These are phyloP conservation scores for Echinops telfairi DNA, from an alignment of 2,113 vertebrate genomes.

Conservation along the genomic window DNA sequence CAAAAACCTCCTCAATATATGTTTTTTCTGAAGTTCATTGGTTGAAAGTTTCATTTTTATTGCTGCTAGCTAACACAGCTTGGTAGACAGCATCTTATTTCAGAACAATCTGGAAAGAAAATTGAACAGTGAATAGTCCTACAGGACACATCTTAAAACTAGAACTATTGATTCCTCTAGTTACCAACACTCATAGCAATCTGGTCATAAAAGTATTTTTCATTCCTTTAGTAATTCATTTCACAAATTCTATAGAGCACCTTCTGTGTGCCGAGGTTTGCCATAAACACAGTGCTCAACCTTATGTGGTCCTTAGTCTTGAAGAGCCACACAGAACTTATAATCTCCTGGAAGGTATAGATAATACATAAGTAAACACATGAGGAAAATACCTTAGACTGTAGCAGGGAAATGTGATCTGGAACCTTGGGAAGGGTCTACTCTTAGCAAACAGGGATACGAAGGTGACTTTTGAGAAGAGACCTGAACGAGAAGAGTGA, in stretches of 20 bases:
- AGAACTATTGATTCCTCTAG: constrained; percentile 16
- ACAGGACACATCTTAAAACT: constrained; percentile 16
- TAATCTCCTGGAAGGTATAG: constrained; percentile 19
- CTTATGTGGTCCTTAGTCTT: background rate
- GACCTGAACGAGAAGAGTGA: constrained; percentile 41
- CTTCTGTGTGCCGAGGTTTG: background rate
- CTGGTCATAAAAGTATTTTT: constrained; percentile 39
- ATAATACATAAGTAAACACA: constrained; percentile 21
- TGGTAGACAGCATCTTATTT: constrained; percentile 12
- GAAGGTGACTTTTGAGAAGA: constrained; percentile 50
- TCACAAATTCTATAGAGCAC: constrained; percentile 11
- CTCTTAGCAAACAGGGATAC: background rate
- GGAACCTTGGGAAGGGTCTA: constrained; percentile 10
- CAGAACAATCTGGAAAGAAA: constrained; percentile 33
- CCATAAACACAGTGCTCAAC: background rate
- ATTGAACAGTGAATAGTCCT: constrained; percentile 36
- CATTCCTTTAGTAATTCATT: constrained; percentile 43
- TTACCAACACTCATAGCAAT: constrained; percentile 34
- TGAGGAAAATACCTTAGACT: constrained; percentile 13
- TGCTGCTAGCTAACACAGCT: constrained; percentile 35
- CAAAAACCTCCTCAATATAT: constrained; percentile 16
- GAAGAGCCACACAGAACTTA: constrained; percentile 19
- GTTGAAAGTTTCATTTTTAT: constrained; percentile 48
- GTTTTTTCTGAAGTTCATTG: constrained; percentile 49
- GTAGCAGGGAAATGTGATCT: background rate